Evolutionary conservation across 2,888 invertebrate genomes (phyloP).

Genomic region (Ethmia dodecea): DNA sequence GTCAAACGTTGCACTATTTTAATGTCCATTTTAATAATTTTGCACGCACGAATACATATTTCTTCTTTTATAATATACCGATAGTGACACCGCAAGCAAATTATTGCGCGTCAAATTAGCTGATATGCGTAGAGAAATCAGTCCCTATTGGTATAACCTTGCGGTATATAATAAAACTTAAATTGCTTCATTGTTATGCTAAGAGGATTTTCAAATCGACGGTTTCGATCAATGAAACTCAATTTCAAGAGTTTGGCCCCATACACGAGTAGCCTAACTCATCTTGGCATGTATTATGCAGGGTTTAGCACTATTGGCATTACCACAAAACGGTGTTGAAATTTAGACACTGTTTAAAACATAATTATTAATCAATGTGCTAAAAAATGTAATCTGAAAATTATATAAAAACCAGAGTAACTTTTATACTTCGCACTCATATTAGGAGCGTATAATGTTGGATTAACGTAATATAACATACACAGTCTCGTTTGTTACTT

Average conservation of each 20-base stretch:
- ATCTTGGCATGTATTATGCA: too few species aligned
- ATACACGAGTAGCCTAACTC: too few species aligned
- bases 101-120: conserved; percentile 39
- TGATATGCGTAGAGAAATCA: conserved; percentile 36
- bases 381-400: too few species aligned
- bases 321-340: too few species aligned
- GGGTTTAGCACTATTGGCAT: too few species aligned
- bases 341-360: too few species aligned
- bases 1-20: conserved; percentile 27
- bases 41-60: conserved; percentile 39
- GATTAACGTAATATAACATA: too few species aligned
- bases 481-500: too few species aligned
- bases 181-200: conserved; percentile 30
- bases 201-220: conserved; percentile 30
- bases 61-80: conserved; percentile 24
- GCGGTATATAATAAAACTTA: conserved; percentile 26
- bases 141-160: conserved; percentile 18
- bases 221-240: conserved; percentile 28
- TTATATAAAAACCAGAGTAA: too few species aligned
- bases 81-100: conserved; percentile 29
- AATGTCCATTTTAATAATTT: conserved; percentile 28
- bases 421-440: too few species aligned
- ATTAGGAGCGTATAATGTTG: too few species aligned
- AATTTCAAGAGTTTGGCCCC: conserved; percentile 24
- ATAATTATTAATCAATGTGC: too few species aligned